These are phyloP conservation scores for Zoanthus sociatus DNA, from an alignment of 92 coral and sea anemone species.

Conservation along the genomic window DNA sequence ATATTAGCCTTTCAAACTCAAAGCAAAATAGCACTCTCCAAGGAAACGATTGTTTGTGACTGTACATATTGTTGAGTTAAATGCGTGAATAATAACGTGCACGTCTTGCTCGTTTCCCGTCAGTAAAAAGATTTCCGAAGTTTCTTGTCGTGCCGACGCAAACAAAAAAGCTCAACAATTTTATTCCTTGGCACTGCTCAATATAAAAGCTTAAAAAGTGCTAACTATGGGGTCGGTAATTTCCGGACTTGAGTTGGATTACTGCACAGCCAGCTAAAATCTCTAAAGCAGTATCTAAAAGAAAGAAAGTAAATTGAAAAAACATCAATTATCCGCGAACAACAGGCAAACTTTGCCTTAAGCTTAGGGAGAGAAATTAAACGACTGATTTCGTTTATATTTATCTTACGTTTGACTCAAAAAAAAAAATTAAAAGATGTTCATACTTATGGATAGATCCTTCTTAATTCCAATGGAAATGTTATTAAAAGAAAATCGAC, in stretches of 20 bases:
- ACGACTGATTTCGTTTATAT: neutral
- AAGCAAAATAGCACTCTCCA: neutral
- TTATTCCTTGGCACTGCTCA: neutral
- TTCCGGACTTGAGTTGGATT: neutral
- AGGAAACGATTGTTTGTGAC: neutral
- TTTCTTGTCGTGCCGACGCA: neutral
- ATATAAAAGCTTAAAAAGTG: neutral
- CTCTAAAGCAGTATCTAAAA: neutral
- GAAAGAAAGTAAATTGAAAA: neutral
- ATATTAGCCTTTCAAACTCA: neutral
- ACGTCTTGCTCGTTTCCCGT: neutral
- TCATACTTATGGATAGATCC: neutral
- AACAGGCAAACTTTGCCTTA: conserved; percentile 7
- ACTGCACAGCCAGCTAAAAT: neutral
- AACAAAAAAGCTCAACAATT: neutral
- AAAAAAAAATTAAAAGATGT: neutral
- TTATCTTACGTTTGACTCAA: neutral
- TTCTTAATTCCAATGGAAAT: neutral
- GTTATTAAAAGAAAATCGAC: neutral
- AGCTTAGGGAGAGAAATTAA: neutral
- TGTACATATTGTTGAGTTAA: neutral
- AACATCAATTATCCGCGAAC: conserved; percentile 12
- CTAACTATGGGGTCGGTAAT: neutral
- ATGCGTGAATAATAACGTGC: neutral
- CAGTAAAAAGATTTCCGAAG: neutral